Percentiles rank a stretch among this genome's conserved stretches.
These are phyloP conservation scores for Carterocephalus palaemon DNA, from an alignment of 2,888 invertebrate species.

Conservation along the genomic window DNA sequence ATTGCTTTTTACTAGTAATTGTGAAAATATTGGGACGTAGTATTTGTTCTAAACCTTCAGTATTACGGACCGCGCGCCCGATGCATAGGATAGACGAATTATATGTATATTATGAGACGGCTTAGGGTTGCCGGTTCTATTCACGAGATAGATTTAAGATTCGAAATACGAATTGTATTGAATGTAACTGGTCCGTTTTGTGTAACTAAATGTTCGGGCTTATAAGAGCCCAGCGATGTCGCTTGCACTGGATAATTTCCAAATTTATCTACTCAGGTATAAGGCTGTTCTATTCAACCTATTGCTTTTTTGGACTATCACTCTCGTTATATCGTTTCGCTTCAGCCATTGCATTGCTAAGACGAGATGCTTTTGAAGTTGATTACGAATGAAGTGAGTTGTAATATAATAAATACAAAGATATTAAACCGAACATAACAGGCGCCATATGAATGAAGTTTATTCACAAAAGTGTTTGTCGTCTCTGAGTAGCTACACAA, in stretches of 20 bases:
- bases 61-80: conserved; percentile 57
- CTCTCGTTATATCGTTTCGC: no score
- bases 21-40: conserved; percentile 4
- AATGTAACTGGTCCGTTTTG: not conserved
- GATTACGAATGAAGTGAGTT: no score
- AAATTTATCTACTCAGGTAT: no score
- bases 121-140: conserved; percentile 7
- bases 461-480: not conserved
- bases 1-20: conserved; percentile 9
- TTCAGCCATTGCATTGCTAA: no score
- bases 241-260: no score
- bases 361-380: no score
- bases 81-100: conserved; percentile 18
- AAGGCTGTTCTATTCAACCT: no score
- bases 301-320: no score
- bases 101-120: conserved; percentile 11
- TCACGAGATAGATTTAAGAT: conserved; percentile 3
- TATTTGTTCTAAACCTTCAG: conserved; percentile 31
- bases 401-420: no score
- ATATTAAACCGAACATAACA: no score
- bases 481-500: not conserved
- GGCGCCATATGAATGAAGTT: not conserved
- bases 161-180: not conserved
- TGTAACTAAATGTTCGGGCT: not conserved
- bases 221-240: not conserved